Conservation (phyloP, 2,888 invertebrate genomes). For the Tuta absoluta region DNA sequence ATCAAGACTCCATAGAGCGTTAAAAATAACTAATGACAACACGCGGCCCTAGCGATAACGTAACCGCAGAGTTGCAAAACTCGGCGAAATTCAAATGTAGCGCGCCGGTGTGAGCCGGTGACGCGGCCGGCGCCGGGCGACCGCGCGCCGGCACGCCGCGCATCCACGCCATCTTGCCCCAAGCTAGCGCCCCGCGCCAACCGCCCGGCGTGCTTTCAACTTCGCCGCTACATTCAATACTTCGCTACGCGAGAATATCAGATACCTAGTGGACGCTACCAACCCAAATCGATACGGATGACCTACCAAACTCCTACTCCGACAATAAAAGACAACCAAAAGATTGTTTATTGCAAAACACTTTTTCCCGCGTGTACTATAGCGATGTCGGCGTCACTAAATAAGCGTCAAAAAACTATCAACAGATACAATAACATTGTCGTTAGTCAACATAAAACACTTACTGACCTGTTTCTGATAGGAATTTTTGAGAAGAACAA, state of each 20-base stretch:
- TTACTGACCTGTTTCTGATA: slow-evolving; percentile 15
- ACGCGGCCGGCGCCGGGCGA: slow-evolving; percentile 40
- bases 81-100: slow-evolving; percentile 66
- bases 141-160: slow-evolving; percentile 76
- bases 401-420: slow-evolving; percentile 51
- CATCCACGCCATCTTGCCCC: slow-evolving; percentile 75
- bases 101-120: slow-evolving; percentile 66
- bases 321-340: slow-evolving; percentile 26
- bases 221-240: slow-evolving; percentile 43
- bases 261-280: slow-evolving; percentile 33
- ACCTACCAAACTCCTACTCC: background rate
- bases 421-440: slow-evolving; percentile 42
- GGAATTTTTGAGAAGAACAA: slow-evolving; percentile 33
- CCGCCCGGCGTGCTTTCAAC: slow-evolving; percentile 66
- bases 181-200: slow-evolving; percentile 56
- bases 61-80: slow-evolving; percentile 73
- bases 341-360: slow-evolving; percentile 38
- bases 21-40: slow-evolving; percentile 80
- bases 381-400: slow-evolving; percentile 55
- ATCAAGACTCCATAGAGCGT: slow-evolving; percentile 54
- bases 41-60: slow-evolving; percentile 73
- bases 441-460: slow-evolving; percentile 22
- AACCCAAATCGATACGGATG: slow-evolving; percentile 22
- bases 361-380: slow-evolving; percentile 72
- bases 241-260: slow-evolving; percentile 38